Evolutionary conservation across 2,113 vertebrate genomes (phyloP), one percentile per base, ranked within the genome.

Genomic region (Tetrax tetrax): DNA sequence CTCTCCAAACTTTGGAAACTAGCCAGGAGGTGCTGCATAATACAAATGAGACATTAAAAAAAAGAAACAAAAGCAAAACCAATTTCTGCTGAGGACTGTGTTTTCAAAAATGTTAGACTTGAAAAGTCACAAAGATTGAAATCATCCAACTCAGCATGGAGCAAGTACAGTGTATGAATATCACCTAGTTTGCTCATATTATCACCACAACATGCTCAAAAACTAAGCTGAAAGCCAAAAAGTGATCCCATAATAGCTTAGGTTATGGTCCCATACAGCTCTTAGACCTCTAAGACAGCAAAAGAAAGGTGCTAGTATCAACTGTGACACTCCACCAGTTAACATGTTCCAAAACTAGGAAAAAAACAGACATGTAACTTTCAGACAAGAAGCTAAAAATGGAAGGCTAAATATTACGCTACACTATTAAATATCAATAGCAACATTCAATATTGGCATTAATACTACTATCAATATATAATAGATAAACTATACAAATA

Each of bases 361-460:
- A 35, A 35, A 48, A 33, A 25, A 1, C 2, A 29, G 25, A 27
- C 14, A 6, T 2, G 0, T 21, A 63, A 76, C 60, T 72, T 65
- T 48, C 54, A 83, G 41, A 79, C 9, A 80, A 35, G 6, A 48
- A 83, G 4, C 17, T 80, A 69, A 93, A 88, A 90, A 64, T 13
- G 7, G n/a, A 87, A 83, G 10, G 21, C 9, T 88, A 85, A 76
- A 41, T 64, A 88, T 41, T 50, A 82, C 27, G 35, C 29, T 50
- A 82, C 27, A 35, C 29, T 68, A 63, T 27, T 87, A 75, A 70
- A 37, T 76, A 88, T 31, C 38, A 86, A 64, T 4, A 72, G 15
- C 37, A 83, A 64, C 47, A 57, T 38, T 86, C 77, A 57, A 74
- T 65, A 77, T 20, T 43, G 31, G 7, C 43, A 68, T 31, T 41